Evolutionary conservation across 2,113 vertebrate species (phyloP).

Genomic region (Glaucomys volans): DNA sequence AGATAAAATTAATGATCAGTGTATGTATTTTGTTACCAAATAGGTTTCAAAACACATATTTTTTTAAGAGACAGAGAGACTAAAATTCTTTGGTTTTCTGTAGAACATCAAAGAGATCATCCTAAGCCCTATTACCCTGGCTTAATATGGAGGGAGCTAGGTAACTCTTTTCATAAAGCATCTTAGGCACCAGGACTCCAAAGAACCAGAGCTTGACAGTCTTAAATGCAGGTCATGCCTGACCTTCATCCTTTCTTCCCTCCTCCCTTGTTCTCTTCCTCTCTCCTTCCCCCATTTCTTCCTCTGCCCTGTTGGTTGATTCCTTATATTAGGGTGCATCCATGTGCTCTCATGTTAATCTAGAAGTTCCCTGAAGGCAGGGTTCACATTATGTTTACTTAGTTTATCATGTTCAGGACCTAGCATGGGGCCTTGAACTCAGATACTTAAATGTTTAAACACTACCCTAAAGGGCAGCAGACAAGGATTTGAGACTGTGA

Average conservation of each 20-base stretch:
- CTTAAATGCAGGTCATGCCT: background rate
- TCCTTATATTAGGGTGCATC: background rate
- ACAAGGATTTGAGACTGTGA: background rate
- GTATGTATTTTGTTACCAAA: background rate
- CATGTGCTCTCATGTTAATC: background rate
- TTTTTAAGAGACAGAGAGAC: background rate
- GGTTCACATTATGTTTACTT: background rate
- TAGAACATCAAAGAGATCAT: background rate
- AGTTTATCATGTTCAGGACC: background rate
- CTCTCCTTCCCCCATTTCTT: background rate
- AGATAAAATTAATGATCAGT: background rate
- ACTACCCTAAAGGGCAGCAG: background rate
- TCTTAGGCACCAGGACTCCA: background rate
- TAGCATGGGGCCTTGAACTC: background rate
- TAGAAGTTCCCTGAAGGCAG: background rate
- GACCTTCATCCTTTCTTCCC: background rate
- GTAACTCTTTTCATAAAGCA: background rate
- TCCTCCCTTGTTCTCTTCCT: background rate
- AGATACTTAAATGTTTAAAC: background rate
- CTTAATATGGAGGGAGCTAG: background rate
- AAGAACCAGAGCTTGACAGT: background rate
- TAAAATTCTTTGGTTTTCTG: background rate
- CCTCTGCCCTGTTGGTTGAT: background rate
- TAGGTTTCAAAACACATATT: background rate
- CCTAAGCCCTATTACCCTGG: background rate